phyloP scores from a whole-genome alignment of 2,888 invertebrate species.

The Ethmia dodecea region DNA sequence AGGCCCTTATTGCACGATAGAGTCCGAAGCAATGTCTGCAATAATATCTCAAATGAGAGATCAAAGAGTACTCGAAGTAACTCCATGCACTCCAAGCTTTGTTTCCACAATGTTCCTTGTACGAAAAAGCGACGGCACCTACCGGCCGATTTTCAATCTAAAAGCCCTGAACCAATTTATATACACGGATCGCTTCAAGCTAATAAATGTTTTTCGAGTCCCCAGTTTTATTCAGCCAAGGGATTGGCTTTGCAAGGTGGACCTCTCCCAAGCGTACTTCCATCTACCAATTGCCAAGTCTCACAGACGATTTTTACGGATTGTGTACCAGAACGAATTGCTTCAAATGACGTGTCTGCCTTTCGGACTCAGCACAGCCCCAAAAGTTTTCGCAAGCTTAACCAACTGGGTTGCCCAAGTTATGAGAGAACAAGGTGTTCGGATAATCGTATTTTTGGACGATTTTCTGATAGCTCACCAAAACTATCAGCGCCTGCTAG shows the following conservation, averaged over 20 bases:
- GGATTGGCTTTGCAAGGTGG: constrained; percentile 19
- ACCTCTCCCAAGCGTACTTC: constrained; percentile 19
- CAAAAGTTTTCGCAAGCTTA: constrained; percentile 20
- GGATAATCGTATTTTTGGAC: too few relatives aligned
- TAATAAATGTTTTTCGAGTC: constrained; percentile 16
- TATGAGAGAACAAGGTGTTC: too few relatives aligned
- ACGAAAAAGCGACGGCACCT: constrained; percentile 12
- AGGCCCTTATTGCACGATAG: too few relatives aligned
- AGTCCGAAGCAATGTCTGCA: too few relatives aligned
- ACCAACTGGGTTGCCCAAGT: constrained; percentile 25
- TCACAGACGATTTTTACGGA: constrained; percentile 16
- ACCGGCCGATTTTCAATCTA: constrained; percentile 16
- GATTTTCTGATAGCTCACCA: too few relatives aligned
- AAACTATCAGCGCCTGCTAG: too few relatives aligned
- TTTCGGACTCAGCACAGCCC: too few relatives aligned
- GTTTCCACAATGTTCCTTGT: constrained; percentile 18
- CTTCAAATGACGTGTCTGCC: constrained; percentile 20
- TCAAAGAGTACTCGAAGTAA: too few relatives aligned
- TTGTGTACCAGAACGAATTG: constrained; percentile 9
- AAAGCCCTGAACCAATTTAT: constrained; percentile 15
- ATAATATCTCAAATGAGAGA: too few relatives aligned
- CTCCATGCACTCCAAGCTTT: constrained; percentile 11
- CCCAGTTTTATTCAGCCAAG: constrained; percentile 13
- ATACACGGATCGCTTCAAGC: constrained; percentile 8
- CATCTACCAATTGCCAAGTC: constrained; percentile 13